phyloP scores from a whole-genome alignment of 2,888 invertebrate genomes.

The Oxytorus armatus region DNA sequence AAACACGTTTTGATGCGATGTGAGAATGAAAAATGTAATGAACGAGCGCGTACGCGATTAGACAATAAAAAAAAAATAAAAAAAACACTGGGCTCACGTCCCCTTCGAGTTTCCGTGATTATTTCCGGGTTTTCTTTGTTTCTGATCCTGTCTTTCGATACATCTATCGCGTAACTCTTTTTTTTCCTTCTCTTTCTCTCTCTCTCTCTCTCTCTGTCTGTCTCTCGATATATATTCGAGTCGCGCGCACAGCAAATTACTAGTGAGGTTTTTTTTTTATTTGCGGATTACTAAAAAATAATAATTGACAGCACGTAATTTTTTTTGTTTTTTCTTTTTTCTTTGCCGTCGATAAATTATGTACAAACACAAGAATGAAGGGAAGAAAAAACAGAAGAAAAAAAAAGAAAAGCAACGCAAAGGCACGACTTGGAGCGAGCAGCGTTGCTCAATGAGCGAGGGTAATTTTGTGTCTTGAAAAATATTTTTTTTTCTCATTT shows the following conservation, averaged over 20 bases:
- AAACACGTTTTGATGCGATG: slow-evolving; percentile 25
- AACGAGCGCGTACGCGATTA: slow-evolving; percentile 48
- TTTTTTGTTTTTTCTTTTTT: background rate
- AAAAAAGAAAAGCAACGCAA: slow-evolving; percentile 40
- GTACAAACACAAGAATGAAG: slow-evolving; percentile 64
- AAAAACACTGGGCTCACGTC: slow-evolving; percentile 58
- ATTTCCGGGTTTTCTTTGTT: slow-evolving; percentile 1
- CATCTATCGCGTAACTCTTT: slow-evolving; percentile 24
- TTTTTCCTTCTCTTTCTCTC: slow-evolving; percentile 4
- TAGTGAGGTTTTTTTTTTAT: slow-evolving; percentile 28
- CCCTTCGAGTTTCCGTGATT: slow-evolving; percentile 34
- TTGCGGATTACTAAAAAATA: slow-evolving; percentile 52
- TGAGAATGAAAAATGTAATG: slow-evolving; percentile 53
- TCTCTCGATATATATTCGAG: background rate
- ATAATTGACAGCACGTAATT: slow-evolving; percentile 46
- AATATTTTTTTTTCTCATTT: slow-evolving; percentile 18
- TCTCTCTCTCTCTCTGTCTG: background rate
- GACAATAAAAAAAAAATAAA: slow-evolving; percentile 14
- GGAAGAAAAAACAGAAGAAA: slow-evolving; percentile 56
- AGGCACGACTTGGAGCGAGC: slow-evolving; percentile 63
- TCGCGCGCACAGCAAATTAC: slow-evolving; percentile 7
- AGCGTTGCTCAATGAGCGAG: slow-evolving; percentile 64
- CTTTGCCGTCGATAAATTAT: slow-evolving; percentile 61
- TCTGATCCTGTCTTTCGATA: slow-evolving; percentile 7
- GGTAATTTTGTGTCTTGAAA: background rate